Base-by-base conservation (phyloP, 1,140 invertebrate genomes). In the Cydia fagiglandana region DNA sequence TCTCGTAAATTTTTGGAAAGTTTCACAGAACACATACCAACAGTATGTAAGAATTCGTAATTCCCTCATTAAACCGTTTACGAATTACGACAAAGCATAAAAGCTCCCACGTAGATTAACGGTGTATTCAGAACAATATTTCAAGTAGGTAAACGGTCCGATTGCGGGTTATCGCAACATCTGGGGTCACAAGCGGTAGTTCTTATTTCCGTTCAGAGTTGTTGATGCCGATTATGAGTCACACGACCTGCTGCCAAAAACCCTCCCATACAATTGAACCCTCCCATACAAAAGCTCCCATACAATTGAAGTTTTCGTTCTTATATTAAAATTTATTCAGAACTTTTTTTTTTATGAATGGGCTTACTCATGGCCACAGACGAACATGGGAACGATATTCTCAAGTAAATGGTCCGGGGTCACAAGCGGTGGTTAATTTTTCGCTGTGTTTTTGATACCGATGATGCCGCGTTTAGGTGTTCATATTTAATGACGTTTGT, bases 111-210 rank as follows among this genome's bases (percentile, higher is more conserved):
- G 30, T 13, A 34, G 13, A 68, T 68, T 68, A 68, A 68, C 64
- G 17, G 20, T 30, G 0, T 6, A 9, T 30, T 30, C 12, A 28
- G 7, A 68, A 68, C 64, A 68, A 68, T 68, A 68, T 68, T 68
- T 64, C 20, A 6, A 68, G 28, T 30, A 6, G 38, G 28, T 30
- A 68, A 68, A 68, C 64, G 64, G 28, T 41, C 38, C 38, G 38
- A 38, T 68, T n/a, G 5, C 64, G 38, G 64, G 12, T 68, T 68
- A 68, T 68, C 64, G 24, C 30, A 4, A 68, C 64, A 68, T 68
- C 64, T 4, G 24, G 12, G 30, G 28, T 68, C 45, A 47, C 64
- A 34, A 68, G 30, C 64, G 64, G 28, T 68, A 17, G n/a, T 56
- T 20, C 53, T 5, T 56, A 17, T 56, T 56, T 56, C 4, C 53